Conservation (phyloP, 2,888 invertebrate species). For the Limnephilus lunatus region DNA sequence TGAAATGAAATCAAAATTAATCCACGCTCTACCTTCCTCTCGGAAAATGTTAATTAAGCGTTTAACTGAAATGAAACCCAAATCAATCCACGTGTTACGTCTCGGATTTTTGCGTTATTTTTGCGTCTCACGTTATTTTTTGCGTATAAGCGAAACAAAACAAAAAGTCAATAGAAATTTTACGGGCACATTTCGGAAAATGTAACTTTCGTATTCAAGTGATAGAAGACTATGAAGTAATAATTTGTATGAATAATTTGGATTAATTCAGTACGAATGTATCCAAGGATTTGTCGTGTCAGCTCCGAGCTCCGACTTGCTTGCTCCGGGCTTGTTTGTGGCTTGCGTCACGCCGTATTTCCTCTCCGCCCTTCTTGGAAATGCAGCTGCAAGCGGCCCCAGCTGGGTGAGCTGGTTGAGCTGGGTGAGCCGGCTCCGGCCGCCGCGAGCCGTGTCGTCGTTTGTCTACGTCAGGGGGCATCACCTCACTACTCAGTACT, state of each 20-base stretch:
- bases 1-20: too few relatives aligned
- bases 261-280: neutral
- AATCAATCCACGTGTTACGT: too few relatives aligned
- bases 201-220: neutral
- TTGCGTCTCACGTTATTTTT: too few relatives aligned
- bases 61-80: too few relatives aligned
- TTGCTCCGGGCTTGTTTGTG: neutral
- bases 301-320: neutral
- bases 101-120: too few relatives aligned
- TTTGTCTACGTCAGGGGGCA: constrained; percentile 13
- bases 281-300: neutral
- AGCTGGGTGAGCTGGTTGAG: too few relatives aligned
- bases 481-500: neutral
- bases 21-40: too few relatives aligned
- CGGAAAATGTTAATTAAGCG: too few relatives aligned
- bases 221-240: neutral
- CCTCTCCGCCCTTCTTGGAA: constrained; percentile 11
- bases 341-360: constrained; percentile 4
- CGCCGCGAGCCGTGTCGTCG: constrained; percentile 19
- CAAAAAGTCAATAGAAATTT: neutral
- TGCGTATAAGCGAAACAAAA: too few relatives aligned
- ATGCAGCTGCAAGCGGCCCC: neutral
- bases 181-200: neutral
- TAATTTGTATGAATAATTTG: neutral
- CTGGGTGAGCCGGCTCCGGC: neutral